Percentiles rank a stretch among this genome's conserved stretches.
Conservation (phyloP, 2,113 vertebrate species). For the Oophaga pumilio region DNA sequence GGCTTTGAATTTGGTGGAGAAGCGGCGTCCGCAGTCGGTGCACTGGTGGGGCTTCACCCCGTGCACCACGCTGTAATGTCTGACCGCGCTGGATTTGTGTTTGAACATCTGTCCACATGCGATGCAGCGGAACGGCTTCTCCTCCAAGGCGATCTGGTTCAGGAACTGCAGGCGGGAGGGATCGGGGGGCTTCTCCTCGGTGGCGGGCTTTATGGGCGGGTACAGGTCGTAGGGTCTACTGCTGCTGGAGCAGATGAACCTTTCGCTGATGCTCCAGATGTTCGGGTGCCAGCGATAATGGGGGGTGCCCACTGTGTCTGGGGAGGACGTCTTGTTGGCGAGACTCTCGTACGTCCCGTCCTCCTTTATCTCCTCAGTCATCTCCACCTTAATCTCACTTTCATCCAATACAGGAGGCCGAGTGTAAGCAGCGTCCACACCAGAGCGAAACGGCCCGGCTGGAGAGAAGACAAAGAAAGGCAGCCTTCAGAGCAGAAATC, state of each 20-base stretch:
- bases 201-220: background rate
- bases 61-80: conserved; percentile 21
- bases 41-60: conserved; percentile 38
- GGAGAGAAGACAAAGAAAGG: background rate
- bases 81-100: conserved; percentile 25
- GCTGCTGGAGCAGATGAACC: background rate
- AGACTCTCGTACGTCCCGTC: background rate
- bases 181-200: background rate
- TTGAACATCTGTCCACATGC: conserved; percentile 31
- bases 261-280: conserved; percentile 37
- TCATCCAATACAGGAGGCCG: background rate
- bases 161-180: background rate
- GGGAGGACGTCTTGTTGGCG: background rate
- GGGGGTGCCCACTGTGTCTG: background rate
- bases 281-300: conserved; percentile 10
- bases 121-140: conserved; percentile 20
- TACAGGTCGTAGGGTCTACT: background rate
- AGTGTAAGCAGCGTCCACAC: background rate
- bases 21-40: conserved; percentile 15
- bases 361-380: conserved; percentile 11
- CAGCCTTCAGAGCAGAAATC: background rate
- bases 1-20: conserved; percentile 24
- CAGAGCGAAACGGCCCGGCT: background rate
- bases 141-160: background rate
- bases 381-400: conserved; percentile 10